Base-by-base conservation (phyloP, 1,140 invertebrate species). In the Nasonia vitripennis region DNA sequence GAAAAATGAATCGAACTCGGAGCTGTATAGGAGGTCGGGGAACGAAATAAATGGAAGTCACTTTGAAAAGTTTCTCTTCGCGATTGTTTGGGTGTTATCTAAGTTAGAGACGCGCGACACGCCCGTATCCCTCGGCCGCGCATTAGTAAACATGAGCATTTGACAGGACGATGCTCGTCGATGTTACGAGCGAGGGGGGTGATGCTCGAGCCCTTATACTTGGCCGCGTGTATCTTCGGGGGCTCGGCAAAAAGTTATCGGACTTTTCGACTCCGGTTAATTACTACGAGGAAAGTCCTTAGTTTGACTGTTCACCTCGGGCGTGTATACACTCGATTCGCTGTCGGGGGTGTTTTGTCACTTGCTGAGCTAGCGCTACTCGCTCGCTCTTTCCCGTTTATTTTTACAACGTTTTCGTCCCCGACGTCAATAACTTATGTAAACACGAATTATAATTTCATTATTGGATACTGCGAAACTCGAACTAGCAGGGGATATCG, bases 121-220 rank as follows among this genome's bases (percentile, higher is more conserved):
- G 11, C 68, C 23, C 20, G 14, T 11, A 31, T 67, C 31, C 73
- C 81, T 67, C 12, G 81, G 45, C 31, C 41, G 7, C 41, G 3
- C 73, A 83, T 83, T 83, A 83, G 81, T 83, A 83, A 83, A 83
- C 81, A 83, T 83, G 81, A 83, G 73, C 27, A 3, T 74, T 82
- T 74, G 68, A 55, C 71, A 31, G 68, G 37, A 73, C 41, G 20
- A 62, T 12, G 55, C 51, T 31, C n/a, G 14, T 80, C 34, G 45
- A 70, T 27, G 27, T 27, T 45, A 48, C 48, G 23, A 74, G 48
- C 23, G 31, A 31, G 31, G 68, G 45, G 80, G 70, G 9, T 12
- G 80, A 23, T 73, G 11, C 7, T 73, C 31, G 17, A 11, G 34
- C 34, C 34, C 37, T 2, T 31, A 37, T 14, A 7, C 62, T 80